Percentiles rank a stretch among this genome's conserved stretches.
Evolutionary conservation across 2,888 invertebrate species (phyloP).

Genomic region (Artemia sp.): DNA sequence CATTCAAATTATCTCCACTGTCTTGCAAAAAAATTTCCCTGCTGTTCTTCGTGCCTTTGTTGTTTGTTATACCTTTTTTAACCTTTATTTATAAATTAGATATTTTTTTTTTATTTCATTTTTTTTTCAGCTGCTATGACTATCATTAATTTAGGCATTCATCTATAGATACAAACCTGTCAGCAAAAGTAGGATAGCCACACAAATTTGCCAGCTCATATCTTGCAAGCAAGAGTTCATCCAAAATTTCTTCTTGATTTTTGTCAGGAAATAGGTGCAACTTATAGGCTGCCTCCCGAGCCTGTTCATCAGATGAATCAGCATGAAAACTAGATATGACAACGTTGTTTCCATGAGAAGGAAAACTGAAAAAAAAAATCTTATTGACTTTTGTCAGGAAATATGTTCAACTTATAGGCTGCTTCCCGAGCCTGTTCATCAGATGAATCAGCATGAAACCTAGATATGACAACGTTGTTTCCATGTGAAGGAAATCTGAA

Average conservation of each 20-base stretch:
- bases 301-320: constrained; percentile 56
- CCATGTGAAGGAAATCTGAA: constrained; percentile 45
- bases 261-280: constrained; percentile 61
- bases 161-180: constrained; percentile 37
- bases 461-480: constrained; percentile 54
- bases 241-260: constrained; percentile 55
- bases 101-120: too few relatives aligned
- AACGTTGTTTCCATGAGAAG: constrained; percentile 50
- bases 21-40: too few relatives aligned
- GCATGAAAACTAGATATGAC: constrained; percentile 63
- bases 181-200: constrained; percentile 73
- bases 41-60: too few relatives aligned
- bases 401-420: constrained; percentile 66
- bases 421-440: constrained; percentile 64
- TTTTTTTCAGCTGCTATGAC: too few relatives aligned
- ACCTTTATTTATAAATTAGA: too few relatives aligned
- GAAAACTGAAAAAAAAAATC: constrained; percentile 35
- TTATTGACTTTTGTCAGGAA: constrained; percentile 41
- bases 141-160: too few relatives aligned
- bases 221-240: constrained; percentile 52
- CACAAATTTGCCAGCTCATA: constrained; percentile 65
- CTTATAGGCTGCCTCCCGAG: constrained; percentile 72
- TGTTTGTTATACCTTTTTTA: too few relatives aligned
- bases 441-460: constrained; percentile 63
- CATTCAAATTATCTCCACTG: too few relatives aligned